These are phyloP conservation scores for Porites cylindrica DNA, from an alignment of 92 coral and sea anemone species.

Conservation along the genomic window DNA sequence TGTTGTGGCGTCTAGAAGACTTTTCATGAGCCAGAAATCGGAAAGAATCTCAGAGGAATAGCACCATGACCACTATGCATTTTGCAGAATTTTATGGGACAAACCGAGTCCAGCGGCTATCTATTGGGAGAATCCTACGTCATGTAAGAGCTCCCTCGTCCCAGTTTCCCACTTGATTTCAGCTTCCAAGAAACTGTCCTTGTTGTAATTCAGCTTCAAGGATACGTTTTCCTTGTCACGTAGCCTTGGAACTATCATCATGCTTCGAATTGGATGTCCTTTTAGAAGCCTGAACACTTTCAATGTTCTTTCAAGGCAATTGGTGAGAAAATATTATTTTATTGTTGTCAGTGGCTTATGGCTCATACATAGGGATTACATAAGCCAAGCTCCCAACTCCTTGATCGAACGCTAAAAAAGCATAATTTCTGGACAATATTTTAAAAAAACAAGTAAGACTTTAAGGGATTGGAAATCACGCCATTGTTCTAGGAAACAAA, in stretches of 20 bases:
- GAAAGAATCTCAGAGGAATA: neutral
- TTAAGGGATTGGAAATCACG: no score
- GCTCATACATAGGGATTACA: neutral
- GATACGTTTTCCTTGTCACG: slow-evolving; percentile 21
- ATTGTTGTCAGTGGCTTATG: no score
- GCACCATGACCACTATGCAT: no score
- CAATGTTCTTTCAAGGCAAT: slow-evolving; percentile 25
- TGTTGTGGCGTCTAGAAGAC: neutral
- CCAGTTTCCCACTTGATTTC: neutral
- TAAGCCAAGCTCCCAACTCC: neutral
- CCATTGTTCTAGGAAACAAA: no score
- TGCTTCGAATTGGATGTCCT: slow-evolving; percentile 36
- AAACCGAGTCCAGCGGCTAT: slow-evolving; percentile 7
- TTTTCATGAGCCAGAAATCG: neutral
- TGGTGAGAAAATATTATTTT: slow-evolving; percentile 19
- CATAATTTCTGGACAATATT: neutral
- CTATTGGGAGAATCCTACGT: no score
- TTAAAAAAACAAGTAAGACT: no score
- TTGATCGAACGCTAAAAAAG: neutral
- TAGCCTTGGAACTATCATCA: neutral
- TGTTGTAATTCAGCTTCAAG: neutral
- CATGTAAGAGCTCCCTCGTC: slow-evolving; percentile 16
- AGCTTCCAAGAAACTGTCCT: neutral
- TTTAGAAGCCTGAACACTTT: slow-evolving; percentile 2
- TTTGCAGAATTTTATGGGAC: neutral